Base-by-base conservation (phyloP, 2,888 invertebrate species). In the Caradrina kadenii region DNA sequence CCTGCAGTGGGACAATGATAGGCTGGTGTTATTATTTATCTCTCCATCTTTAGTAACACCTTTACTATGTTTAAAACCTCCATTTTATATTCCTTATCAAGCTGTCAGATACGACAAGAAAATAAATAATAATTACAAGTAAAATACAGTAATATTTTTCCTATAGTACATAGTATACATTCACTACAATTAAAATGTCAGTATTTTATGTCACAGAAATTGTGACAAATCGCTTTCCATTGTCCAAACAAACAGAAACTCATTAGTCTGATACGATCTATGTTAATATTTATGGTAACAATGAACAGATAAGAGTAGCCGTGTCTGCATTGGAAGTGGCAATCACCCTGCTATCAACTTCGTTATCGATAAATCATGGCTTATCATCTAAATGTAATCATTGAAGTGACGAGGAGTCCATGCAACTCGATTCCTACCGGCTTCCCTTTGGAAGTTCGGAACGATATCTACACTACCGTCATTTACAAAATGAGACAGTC, bases 211-310 rank as follows among this genome's bases (percentile, higher is more conserved):
- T 59, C 50, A 62, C 48, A 78, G 35, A 64, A 19, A 42, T 60
- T 31, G 10, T 56, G 52, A 60, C 42, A 63, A 60, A 63, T 63
- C 45, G 48, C 69, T 62, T 59, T 52, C 11, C 17, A 63, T 53
- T 67, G 58, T 62, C 21, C 48, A 21, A n/a, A 55, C 35, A 21
- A 3, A 63, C 48, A 52, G 31, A 62, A 80, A 63, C 45, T 22
- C 42, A 69, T 65, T 77, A 22, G n/a, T 50, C 63, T 77, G 56
- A 70, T 81, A 70, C n/a, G 45, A 80, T 80, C 53, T 53, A n/a
- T 50, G 42, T 70, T 48, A 63, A 55, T 56, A 76, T 55, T 31
- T 63, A 65, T 60, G 42, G 64, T 22, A 26, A 26, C 59, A 49
- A 48, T 39, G 35, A 60, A 5, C 13, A 49, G 39, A 72, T 54